Evolutionary conservation across 2,113 vertebrate species (phyloP).

Genomic region (Pluvialis apricaria): DNA sequence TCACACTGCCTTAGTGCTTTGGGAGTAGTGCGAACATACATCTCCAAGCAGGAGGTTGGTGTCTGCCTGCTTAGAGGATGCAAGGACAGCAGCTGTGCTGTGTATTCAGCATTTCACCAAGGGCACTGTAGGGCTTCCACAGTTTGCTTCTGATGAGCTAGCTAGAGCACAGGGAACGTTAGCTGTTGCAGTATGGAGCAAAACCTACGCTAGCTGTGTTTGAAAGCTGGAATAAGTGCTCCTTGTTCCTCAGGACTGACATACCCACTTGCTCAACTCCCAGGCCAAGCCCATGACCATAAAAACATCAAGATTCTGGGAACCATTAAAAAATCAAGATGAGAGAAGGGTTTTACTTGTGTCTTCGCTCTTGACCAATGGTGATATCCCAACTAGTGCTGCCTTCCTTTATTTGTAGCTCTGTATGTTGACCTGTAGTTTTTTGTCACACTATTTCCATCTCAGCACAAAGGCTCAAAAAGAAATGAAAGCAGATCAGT

Average conservation of each 20-base stretch:
- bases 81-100: background rate
- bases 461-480: background rate
- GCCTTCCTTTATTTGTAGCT: background rate
- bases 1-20: background rate
- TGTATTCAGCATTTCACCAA: background rate
- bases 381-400: background rate
- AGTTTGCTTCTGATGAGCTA: background rate
- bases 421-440: background rate
- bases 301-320: background rate
- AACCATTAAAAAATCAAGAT: background rate
- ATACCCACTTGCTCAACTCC: background rate
- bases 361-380: background rate
- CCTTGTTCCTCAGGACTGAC: background rate
- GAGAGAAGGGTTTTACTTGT: background rate
- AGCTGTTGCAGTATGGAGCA: background rate
- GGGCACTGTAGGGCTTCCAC: background rate
- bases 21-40: background rate
- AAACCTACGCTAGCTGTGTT: background rate
- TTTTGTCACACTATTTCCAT: background rate
- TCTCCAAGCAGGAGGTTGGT: background rate
- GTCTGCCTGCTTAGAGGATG: background rate
- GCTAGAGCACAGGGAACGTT: fast-evolving
- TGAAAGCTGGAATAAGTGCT: background rate
- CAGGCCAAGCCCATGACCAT: background rate
- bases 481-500: background rate